phyloP scores from a whole-genome alignment of 2,888 invertebrate genomes.

The Pseudolycoriella hygida region DNA sequence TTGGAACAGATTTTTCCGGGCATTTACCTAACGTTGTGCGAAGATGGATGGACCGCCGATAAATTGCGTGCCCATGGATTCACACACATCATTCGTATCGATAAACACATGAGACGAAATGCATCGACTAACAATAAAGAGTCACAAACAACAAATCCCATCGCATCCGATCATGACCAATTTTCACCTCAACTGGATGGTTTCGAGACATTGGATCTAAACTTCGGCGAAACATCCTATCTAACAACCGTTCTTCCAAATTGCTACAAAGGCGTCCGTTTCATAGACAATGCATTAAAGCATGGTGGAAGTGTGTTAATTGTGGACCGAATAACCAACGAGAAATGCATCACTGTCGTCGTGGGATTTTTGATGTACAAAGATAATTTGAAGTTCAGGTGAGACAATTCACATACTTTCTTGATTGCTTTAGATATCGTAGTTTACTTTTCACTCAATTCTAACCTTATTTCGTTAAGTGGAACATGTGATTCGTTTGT shows the following conservation, averaged over 20 bases:
- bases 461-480: too few relatives aligned
- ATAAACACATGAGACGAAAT: conserved; percentile 9
- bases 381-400: conserved; percentile 19
- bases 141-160: background rate
- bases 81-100: conserved; percentile 20
- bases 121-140: background rate
- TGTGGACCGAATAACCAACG: conserved; percentile 15
- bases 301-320: conserved; percentile 16
- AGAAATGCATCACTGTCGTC: conserved; percentile 19
- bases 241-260: conserved; percentile 20
- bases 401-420: too few relatives aligned
- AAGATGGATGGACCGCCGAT: conserved; percentile 16
- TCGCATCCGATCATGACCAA: too few relatives aligned
- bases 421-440: too few relatives aligned
- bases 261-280: conserved; percentile 20
- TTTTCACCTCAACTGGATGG: background rate
- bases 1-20: conserved; percentile 17
- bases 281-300: conserved; percentile 18
- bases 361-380: conserved; percentile 22
- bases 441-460: too few relatives aligned
- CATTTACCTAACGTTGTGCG: conserved; percentile 18
- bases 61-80: conserved; percentile 17
- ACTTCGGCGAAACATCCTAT: conserved; percentile 20
- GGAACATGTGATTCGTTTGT: too few relatives aligned
- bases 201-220: conserved; percentile 13